Evolutionary conservation across 2,888 invertebrate species (phyloP).

Genomic region (Sesamia inferens): DNA sequence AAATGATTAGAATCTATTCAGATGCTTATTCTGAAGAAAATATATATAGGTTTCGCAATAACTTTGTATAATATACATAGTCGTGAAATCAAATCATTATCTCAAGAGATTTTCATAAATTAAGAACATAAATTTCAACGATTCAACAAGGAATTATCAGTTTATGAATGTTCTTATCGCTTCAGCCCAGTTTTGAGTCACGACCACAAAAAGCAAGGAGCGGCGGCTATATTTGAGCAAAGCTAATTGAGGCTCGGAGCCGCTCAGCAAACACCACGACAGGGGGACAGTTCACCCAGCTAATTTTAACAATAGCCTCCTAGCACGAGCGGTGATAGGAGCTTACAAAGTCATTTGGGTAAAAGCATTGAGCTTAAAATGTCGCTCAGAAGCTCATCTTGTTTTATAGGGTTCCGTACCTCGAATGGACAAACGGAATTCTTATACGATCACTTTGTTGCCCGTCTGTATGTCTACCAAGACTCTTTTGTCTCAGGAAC

Average conservation of each 20-base stretch:
- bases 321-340: slow-evolving; percentile 29
- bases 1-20: no score
- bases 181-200: slow-evolving; percentile 2
- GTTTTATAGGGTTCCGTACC: slow-evolving; percentile 6
- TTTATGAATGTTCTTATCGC: slow-evolving; percentile 22
- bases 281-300: slow-evolving; percentile 36
- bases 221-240: slow-evolving; percentile 72
- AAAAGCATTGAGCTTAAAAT: slow-evolving; percentile 7
- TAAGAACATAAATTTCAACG: no score
- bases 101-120: no score
- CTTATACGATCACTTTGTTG: no score
- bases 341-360: slow-evolving; percentile 23
- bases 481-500: no score
- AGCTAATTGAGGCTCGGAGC: slow-evolving; percentile 74
- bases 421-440: no score
- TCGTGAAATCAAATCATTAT: no score
- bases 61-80: no score
- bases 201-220: slow-evolving; percentile 62
- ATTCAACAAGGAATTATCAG: no score
- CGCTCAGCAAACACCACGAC: slow-evolving; percentile 66
- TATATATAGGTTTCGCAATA: no score
- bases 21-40: no score
- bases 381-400: background rate
- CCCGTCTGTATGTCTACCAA: no score
- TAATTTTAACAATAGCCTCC: slow-evolving; percentile 43